These are phyloP conservation scores for Achatina immaculata DNA, from an alignment of 1,140 invertebrate species.

Conservation along the genomic window DNA sequence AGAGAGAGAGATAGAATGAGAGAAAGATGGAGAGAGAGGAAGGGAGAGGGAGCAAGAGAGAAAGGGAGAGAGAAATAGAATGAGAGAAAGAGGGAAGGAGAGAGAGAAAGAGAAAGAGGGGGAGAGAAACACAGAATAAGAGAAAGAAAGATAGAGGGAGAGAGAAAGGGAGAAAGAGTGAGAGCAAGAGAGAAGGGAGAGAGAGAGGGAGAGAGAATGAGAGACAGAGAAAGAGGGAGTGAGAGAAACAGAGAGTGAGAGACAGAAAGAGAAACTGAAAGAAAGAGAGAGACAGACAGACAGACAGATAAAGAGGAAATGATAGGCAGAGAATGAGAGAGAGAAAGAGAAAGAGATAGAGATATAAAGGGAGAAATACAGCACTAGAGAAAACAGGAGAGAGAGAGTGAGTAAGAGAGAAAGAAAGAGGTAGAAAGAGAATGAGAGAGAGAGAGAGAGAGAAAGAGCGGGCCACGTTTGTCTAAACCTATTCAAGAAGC, in stretches of 20 bases:
- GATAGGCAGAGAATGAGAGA: no score
- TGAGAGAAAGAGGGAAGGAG: slow-evolving; percentile 15
- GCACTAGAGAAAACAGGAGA: neutral
- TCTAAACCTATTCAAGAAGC: no score
- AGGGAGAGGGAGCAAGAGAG: slow-evolving; percentile 13
- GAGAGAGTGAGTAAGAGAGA: neutral
- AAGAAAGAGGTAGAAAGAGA: neutral
- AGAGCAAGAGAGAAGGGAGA: no score
- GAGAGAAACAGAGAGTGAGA: neutral
- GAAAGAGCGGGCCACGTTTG: no score
- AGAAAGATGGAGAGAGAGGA: neutral
- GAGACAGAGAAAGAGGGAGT: neutral
- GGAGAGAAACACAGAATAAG: neutral
- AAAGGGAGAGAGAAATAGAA: slow-evolving; percentile 7
- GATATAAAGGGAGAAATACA: neutral
- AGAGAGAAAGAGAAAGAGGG: neutral
- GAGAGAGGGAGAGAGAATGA: no score
- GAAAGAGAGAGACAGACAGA: neutral
- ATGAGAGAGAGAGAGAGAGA: neutral
- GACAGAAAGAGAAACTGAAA: no score
- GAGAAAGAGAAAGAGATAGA: neutral
- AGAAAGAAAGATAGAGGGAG: no score
- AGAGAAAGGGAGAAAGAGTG: neutral
- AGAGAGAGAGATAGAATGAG: no score
- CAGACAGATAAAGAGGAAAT: no score